Conservation (phyloP, 2,888 invertebrate species). For the Drosophila pegasa region DNA sequence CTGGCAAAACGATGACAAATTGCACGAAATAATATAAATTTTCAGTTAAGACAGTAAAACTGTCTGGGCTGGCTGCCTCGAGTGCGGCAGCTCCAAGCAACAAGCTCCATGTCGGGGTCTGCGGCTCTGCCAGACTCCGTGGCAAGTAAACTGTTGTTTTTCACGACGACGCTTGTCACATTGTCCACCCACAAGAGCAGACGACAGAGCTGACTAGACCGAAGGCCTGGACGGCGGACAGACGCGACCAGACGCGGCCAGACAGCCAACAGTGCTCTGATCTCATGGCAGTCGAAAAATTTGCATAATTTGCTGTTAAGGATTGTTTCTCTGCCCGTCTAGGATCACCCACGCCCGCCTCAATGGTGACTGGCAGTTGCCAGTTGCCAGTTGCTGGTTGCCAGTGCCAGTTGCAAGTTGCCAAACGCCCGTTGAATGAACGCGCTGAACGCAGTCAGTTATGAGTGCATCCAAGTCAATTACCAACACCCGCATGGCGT, state of each 20-base stretch:
- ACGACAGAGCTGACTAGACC: slow-evolving; percentile 58
- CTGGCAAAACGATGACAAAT: slow-evolving; percentile 81
- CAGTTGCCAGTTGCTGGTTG: slow-evolving; percentile 39
- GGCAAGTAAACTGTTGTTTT: slow-evolving; percentile 79
- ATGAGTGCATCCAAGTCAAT: slow-evolving; percentile 63
- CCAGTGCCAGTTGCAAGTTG: slow-evolving; percentile 25
- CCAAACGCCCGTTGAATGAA: slow-evolving; percentile 48
- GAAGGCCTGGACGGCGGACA: slow-evolving; percentile 14
- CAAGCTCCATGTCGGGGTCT: slow-evolving; percentile 34
- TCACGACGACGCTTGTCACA: slow-evolving; percentile 82
- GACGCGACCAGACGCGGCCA: slow-evolving; percentile 25
- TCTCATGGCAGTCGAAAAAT: slow-evolving; percentile 60
- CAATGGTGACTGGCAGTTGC: slow-evolving; percentile 50
- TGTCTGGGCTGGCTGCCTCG: slow-evolving; percentile 66
- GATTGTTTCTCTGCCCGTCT: slow-evolving; percentile 53
- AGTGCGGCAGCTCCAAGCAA: slow-evolving; percentile 15
- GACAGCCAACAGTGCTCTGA: slow-evolving; percentile 45
- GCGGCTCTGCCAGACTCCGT: slow-evolving; percentile 45
- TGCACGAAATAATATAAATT: slow-evolving; percentile 82
- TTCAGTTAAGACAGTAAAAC: slow-evolving; percentile 80
- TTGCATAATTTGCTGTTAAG: slow-evolving; percentile 73
- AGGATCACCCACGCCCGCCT: slow-evolving; percentile 65
- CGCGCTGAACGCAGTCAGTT: slow-evolving; percentile 41
- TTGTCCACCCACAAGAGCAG: slow-evolving; percentile 79
- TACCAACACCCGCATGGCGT: slow-evolving; percentile 67